A percentile compares a stretch with the other conserved stretches of the same genome.
phyloP scores from a whole-genome alignment of 2,888 invertebrate species.

The Druceiella hillmani region DNA sequence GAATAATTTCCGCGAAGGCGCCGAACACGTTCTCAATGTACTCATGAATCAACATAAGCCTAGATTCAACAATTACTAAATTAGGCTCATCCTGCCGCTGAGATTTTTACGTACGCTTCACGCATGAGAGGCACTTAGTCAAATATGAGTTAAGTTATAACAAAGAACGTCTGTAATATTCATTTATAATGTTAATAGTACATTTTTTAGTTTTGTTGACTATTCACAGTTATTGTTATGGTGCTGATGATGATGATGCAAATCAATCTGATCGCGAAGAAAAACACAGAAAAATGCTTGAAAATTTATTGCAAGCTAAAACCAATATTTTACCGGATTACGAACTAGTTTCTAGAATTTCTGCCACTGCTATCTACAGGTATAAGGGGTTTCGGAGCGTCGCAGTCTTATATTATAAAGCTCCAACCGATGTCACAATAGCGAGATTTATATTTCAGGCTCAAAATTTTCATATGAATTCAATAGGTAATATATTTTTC shows the following conservation, averaged over 20 bases:
- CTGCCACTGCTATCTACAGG: constrained; percentile 45
- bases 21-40: too few species aligned
- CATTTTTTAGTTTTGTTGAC: too few species aligned
- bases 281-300: constrained; percentile 38
- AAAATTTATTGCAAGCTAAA: constrained; percentile 38
- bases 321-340: constrained; percentile 41
- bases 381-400: constrained; percentile 46
- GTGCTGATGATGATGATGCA: constrained; percentile 32
- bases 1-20: too few species aligned
- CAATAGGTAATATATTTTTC: constrained; percentile 34
- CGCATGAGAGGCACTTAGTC: too few species aligned
- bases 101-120: too few species aligned
- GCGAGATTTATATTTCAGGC: constrained; percentile 47
- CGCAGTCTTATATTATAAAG: constrained; percentile 41
- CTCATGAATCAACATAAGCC: too few species aligned
- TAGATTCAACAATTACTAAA: too few species aligned
- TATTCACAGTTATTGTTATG: too few species aligned
- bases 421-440: constrained; percentile 39
- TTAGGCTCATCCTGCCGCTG: too few species aligned
- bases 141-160: too few species aligned
- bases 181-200: too few species aligned
- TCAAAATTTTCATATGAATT: constrained; percentile 47
- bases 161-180: too few species aligned
- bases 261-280: constrained; percentile 37
- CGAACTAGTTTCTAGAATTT: constrained; percentile 42